Percentiles rank a stretch among this genome's conserved stretches.
phyloP scores from a whole-genome alignment of 2,797 vertebrate species.

The Phoebastria nigripes region DNA sequence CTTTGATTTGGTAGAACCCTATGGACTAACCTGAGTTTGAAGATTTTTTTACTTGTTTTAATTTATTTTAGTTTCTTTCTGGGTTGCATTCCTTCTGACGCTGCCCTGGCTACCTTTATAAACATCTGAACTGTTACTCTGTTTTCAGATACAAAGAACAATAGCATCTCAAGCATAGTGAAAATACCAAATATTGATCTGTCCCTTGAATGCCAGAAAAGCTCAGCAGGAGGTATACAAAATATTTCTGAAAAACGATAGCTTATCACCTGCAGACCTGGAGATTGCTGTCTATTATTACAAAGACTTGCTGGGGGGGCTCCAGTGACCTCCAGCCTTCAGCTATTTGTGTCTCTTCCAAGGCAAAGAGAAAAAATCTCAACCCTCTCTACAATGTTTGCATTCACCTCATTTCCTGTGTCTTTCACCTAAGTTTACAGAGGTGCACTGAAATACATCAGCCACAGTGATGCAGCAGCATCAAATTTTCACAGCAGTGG shows the following conservation, averaged over 20 bases:
- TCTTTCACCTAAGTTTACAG: neutral
- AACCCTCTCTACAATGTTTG: constrained; percentile 5
- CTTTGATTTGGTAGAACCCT: neutral
- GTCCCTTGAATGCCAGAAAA: constrained; percentile 33
- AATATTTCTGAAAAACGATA: constrained; percentile 45
- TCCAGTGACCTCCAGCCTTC: constrained; percentile 47
- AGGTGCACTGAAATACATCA: neutral
- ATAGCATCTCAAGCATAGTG: neutral
- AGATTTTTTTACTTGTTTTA: neutral
- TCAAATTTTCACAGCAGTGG: neutral
- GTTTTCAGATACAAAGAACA: constrained; percentile 65
- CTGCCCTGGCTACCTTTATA: constrained; percentile 43
- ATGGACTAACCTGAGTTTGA: neutral
- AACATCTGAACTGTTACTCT: constrained; percentile 28
- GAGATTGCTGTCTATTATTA: constrained; percentile 18
- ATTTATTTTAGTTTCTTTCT: neutral
- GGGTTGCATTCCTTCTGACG: constrained; percentile 2
- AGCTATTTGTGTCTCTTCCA: constrained; percentile 43
- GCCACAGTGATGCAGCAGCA: neutral
- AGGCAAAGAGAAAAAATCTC: constrained; percentile 24
- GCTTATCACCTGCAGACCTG: constrained; percentile 58
- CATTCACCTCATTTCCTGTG: neutral
- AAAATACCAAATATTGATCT: constrained; percentile 64
- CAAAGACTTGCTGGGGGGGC: constrained; percentile 45
- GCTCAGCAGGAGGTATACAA: constrained; percentile 46